Percentiles rank a stretch among this genome's conserved stretches.
Evolutionary conservation across 2,113 vertebrate species (phyloP).

Genomic region (Triplophysa tibetana): DNA sequence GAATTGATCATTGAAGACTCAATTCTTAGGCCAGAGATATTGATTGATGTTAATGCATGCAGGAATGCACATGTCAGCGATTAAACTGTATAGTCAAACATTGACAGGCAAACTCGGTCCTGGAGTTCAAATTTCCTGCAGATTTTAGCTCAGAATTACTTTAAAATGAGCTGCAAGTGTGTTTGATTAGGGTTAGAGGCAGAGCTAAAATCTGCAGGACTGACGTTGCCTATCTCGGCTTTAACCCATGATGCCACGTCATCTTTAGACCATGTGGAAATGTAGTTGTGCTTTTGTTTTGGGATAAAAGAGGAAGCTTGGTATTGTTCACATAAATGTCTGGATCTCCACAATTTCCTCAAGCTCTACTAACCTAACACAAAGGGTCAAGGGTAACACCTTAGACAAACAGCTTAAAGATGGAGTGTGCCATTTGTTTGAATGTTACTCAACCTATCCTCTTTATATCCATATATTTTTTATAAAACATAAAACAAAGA

Average conservation of each 20-base stretch:
- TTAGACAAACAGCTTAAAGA: conserved; percentile 31
- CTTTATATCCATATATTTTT: too few species aligned
- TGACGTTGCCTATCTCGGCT: too few species aligned
- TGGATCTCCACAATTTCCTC: conserved; percentile 37
- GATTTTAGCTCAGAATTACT: too few species aligned
- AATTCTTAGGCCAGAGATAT: neutral
- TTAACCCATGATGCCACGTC: neutral
- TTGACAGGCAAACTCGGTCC: too few species aligned
- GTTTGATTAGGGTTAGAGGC: too few species aligned
- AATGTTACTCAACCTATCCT: too few species aligned
- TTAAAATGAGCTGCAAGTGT: too few species aligned
- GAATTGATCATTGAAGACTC: neutral
- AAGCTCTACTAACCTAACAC: neutral
- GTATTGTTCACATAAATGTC: conserved; percentile 29
- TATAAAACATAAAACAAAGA: too few species aligned
- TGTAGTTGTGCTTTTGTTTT: neutral
- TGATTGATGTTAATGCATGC: conserved; percentile 13
- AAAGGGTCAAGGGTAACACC: conserved; percentile 7
- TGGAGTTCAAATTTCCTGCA: too few species aligned
- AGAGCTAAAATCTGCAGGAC: too few species aligned
- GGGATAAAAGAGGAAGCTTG: conserved; percentile 40
- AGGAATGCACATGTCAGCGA: neutral
- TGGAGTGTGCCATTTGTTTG: neutral
- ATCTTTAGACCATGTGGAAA: neutral
- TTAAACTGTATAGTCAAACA: neutral